Evolutionary conservation across 2,888 invertebrate genomes (phyloP).

Genomic region (Sinohyriopsis cumingii): DNA sequence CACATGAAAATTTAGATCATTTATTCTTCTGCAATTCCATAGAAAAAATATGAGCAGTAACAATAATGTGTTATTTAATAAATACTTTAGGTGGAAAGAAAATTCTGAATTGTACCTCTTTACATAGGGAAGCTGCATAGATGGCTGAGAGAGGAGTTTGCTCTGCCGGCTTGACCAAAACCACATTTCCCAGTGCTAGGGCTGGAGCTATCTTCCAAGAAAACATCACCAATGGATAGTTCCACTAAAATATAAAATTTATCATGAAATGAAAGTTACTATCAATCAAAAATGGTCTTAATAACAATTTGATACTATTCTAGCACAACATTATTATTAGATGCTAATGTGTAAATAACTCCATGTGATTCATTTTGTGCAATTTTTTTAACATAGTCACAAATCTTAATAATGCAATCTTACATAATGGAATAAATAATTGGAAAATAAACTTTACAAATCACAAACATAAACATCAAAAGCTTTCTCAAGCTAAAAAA

Average conservation of each 20-base stretch:
- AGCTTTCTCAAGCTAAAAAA: too few species aligned
- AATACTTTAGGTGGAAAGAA: background rate
- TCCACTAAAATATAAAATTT: conserved; percentile 68
- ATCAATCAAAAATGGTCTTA: background rate
- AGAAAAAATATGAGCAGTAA: too few species aligned
- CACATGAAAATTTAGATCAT: too few species aligned
- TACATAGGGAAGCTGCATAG: conserved; percentile 61
- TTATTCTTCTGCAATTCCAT: too few species aligned
- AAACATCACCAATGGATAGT: conserved; percentile 66
- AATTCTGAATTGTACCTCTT: conserved; percentile 50
- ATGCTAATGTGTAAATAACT: background rate
- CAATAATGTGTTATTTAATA: too few species aligned
- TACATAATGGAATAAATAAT: too few species aligned
- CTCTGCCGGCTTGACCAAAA: conserved; percentile 71
- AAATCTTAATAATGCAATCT: too few species aligned
- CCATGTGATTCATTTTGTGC: too few species aligned
- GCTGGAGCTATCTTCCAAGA: conserved; percentile 67
- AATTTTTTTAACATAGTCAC: too few species aligned
- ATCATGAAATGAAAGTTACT: background rate
- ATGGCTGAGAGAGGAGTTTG: conserved; percentile 71
- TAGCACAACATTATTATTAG: background rate
- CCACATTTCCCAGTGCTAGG: conserved; percentile 66
- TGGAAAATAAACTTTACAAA: too few species aligned
- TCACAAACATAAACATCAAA: too few species aligned
- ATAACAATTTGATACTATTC: too few species aligned